Percentiles rank a stretch among this genome's conserved stretches.
Conservation (phyloP, 2,797 vertebrate species). For the Pelodytes ibericus region DNA sequence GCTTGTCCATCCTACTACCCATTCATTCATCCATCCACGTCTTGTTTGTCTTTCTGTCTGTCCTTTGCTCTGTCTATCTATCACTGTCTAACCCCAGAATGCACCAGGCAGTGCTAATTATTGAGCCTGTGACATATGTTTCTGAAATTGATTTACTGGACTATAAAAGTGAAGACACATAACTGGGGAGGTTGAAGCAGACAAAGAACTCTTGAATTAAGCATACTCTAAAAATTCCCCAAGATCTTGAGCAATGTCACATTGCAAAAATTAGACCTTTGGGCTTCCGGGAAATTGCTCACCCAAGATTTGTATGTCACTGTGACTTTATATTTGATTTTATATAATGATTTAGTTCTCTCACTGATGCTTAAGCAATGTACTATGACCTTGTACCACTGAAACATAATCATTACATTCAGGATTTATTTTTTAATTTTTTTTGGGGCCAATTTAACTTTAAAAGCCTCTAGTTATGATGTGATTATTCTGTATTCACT, state of each 20-base stretch:
- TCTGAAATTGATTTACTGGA: conserved; percentile 15
- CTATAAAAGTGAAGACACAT: conserved; percentile 18
- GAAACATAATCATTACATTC: conserved; percentile 15
- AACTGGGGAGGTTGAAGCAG: not conserved
- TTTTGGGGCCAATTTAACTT: not conserved
- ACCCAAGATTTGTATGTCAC: not conserved
- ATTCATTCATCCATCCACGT: no score
- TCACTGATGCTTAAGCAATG: not conserved
- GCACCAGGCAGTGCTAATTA: no score
- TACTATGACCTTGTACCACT: not conserved
- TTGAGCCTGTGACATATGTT: conserved; percentile 5
- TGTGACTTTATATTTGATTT: conserved; percentile 11
- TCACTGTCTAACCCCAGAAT: no score
- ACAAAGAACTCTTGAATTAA: conserved; percentile 33
- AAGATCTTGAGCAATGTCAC: conserved; percentile 22
- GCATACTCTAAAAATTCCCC: conserved; percentile 18
- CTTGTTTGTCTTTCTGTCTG: no score
- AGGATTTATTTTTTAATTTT: no score
- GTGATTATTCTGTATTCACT: not conserved
- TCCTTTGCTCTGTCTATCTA: no score
- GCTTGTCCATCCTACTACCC: no score
- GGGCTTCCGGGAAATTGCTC: not conserved
- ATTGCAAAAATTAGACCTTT: conserved; percentile 17
- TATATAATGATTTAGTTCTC: conserved; percentile 2
- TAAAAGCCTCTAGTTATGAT: conserved; percentile 9